Percentiles rank a stretch among this genome's conserved stretches.
phyloP scores from a whole-genome alignment of 2,797 vertebrate genomes.

The Takifugu ocellatus region DNA sequence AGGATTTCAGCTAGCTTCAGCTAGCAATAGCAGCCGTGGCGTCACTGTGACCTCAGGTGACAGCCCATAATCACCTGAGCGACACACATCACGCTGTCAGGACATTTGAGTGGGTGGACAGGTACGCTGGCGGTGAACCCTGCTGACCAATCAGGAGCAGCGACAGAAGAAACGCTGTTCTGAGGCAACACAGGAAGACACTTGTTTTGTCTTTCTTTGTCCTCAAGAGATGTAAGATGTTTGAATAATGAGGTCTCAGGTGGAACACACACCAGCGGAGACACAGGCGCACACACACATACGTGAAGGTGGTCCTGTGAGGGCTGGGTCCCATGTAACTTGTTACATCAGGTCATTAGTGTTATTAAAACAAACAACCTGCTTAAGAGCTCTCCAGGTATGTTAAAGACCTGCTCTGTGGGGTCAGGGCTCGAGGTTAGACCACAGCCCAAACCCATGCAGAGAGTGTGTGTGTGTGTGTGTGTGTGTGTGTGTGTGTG shows the following conservation, averaged over 20 bases:
- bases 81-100: no score
- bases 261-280: constrained; percentile 26
- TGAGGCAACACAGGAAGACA: constrained; percentile 11
- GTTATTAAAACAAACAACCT: constrained; percentile 64
- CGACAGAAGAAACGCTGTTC: constrained; percentile 1
- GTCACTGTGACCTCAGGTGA: no score
- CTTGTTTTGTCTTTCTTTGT: constrained; percentile 43
- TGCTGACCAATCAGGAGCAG: constrained; percentile 26
- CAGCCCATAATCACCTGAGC: no score
- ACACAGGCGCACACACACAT: not conserved
- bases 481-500: constrained; percentile 18
- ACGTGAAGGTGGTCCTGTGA: constrained; percentile 3
- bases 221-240: constrained; percentile 28
- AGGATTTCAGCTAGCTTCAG: not conserved
- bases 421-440: not conserved
- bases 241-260: constrained; percentile 61
- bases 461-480: not conserved
- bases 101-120: not conserved
- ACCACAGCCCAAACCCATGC: no score
- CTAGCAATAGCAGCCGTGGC: not conserved
- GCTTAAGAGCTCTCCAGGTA: not conserved
- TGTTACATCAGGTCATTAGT: constrained; percentile 67
- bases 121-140: not conserved
- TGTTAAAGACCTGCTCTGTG: constrained; percentile 9
- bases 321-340: constrained; percentile 30